A percentile compares a stretch with the other conserved stretches of the same genome.
These are phyloP conservation scores for Phoeniculus purpureus DNA, from an alignment of 2,797 vertebrate species.

Conservation along the genomic window DNA sequence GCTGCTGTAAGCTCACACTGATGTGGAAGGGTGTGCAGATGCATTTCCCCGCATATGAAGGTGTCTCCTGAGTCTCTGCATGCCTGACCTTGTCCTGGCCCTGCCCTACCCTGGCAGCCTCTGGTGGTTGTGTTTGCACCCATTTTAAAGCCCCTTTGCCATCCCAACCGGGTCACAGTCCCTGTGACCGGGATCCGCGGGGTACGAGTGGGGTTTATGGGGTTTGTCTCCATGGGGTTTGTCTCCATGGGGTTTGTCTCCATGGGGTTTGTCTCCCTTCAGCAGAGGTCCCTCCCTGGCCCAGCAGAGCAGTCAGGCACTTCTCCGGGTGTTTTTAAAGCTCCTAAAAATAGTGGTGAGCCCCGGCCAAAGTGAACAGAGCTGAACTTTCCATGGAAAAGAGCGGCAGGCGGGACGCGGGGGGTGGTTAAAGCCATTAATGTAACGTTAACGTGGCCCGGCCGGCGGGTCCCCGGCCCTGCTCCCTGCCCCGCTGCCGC, in stretches of 20 bases:
- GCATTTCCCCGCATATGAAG: not conserved
- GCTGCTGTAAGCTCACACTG: too few species aligned
- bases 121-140: not conserved
- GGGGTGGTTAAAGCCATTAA: constrained; percentile 50
- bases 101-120: not conserved
- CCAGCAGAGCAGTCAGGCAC: constrained; percentile 56
- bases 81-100: not conserved
- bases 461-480: not conserved
- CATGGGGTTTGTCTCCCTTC: constrained; percentile 36
- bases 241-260: constrained; percentile 28
- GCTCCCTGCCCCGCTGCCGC: not conserved
- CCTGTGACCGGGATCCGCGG: not conserved
- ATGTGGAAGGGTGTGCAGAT: too few species aligned
- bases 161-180: not conserved
- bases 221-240: not conserved
- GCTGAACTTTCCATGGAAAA: constrained; percentile 75
- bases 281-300: constrained; percentile 23
- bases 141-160: not conserved
- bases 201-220: too few species aligned
- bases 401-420: constrained; percentile 26
- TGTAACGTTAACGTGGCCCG: constrained; percentile 24
- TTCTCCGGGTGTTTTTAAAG: constrained; percentile 71
- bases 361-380: constrained; percentile 69
- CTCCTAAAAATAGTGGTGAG: constrained; percentile 68
- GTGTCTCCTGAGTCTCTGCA: rapidly evolving